Evolutionary conservation across 2,888 invertebrate genomes (phyloP), one percentile per base, ranked within the genome.

Genomic region (Rhamphomyia laevipes): DNA sequence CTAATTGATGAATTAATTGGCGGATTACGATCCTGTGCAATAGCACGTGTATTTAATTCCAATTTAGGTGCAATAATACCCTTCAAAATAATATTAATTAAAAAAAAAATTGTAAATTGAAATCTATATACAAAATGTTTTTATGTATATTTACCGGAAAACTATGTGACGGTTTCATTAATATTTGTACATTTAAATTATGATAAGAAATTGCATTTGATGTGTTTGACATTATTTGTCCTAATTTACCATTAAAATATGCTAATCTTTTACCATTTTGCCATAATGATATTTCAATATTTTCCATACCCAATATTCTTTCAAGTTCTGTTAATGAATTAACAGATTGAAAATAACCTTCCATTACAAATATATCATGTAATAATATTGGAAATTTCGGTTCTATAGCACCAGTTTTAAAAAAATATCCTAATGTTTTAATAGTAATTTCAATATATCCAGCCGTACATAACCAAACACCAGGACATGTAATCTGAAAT

Each of bases 401-500:
- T 42, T 66, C 64, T 62, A 67, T 63, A 10, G 66, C 61, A 6
- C 64, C 65, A 0, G 68, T 65, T 31, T 66, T 64, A 47, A 70
- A 67, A 49, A 62, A 67, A 46, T 69, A 68, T 13, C 69, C 70
- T 37, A 70, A 51, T 1, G 64, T 61, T 47, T 68, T 68, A 3
- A 70, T 53, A n/a, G 67, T 68, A 2, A 58, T 59, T 55, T 70
- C 70, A 50, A 68, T 50, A 49, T 61, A 65, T 30, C 68, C 66
- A 56, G 63, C 65, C 11, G 64, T 63, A 49, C 69, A 70, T 1
- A 70, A 57, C 67, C 70, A 70, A 31, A 70, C 69, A 2, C 70
- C 69, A 1, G 69, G 69, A 37, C 70, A 70, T 37, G 70, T 67
- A 27, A 70, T 58, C 69, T 69, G 17, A 15, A 44, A 18, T 42